Evolutionary conservation across 2,797 vertebrate genomes (phyloP), one percentile per base, ranked within the genome.

Genomic region (Taeniopygia guttata): DNA sequence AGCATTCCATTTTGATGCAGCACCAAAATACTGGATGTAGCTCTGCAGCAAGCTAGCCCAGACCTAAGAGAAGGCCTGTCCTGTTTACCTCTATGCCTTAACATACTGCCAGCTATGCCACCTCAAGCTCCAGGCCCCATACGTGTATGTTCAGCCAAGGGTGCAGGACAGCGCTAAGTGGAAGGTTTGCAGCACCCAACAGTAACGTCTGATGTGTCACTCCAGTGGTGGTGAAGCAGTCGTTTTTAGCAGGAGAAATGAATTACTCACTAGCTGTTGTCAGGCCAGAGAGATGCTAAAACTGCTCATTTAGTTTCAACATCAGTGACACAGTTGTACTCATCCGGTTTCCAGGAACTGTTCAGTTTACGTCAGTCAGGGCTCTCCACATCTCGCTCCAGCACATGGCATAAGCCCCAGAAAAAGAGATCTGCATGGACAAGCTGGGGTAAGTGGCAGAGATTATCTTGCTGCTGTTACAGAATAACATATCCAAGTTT

Each of bases 311-410:
- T 4, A 12, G 84, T 96, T 95, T 94, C 95, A 92, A 85, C 89
- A 95, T 83, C 89, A 40, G 68, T 72, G 93, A 89, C 95, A 93
- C 56, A 68, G 68, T 19, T 63, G 72, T 91, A 70, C 72, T 87
- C 30, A 4, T 77, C 73, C 16, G 4, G 62, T 81, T 96, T 96
- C 94, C 89, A 94, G 87, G 93, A 96, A 92, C 87, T 63, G 78
- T 42, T 85, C 60, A 22, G 79, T 67, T 94, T 87, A 72, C 11
- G 7, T 89, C 84, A 85, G 75, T 74, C 82, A 83, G 87, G 64
- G 56, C 89, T 83, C 80, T 90, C 81, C 48, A 58, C 79, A 45
- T 70, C 74, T 76, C 1, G 0, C 63, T 67, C 83, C 80, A 84
- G 72, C 22, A 49, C 60, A 32, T 21, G 84, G 89, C 78, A 63